Conservation (phyloP, 2,797 vertebrate genomes). For the Coccyzus lansbergi region DNA sequence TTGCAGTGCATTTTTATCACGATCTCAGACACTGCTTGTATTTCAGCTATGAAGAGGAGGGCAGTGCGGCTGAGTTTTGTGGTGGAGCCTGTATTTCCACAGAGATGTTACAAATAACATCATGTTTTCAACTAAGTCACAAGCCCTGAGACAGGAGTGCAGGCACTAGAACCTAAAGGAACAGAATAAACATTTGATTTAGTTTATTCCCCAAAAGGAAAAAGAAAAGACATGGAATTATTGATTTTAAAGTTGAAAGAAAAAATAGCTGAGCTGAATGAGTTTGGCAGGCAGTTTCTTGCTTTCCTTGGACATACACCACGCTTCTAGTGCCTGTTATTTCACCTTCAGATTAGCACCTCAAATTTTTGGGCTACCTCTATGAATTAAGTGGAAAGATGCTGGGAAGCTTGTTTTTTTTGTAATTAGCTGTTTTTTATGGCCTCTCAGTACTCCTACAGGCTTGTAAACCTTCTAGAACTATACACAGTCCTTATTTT, state of each 20-base stretch:
- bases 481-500: not conserved
- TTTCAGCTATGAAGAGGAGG: not conserved
- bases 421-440: not conserved
- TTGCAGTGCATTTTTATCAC: not conserved
- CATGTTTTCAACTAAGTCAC: rapidly evolving
- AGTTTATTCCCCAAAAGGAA: not conserved
- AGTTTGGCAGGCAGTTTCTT: not conserved
- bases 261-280: not conserved
- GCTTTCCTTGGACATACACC: not conserved
- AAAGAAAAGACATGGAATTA: not conserved
- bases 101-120: not conserved
- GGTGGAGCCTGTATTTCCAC: not conserved
- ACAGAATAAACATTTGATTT: not conserved
- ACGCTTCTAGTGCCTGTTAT: not conserved
- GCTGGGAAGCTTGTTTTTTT: not conserved
- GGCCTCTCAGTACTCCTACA: not conserved
- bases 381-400: not conserved
- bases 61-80: not conserved
- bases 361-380: not conserved
- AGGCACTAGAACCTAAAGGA: not conserved
- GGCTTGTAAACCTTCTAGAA: not conserved
- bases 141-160: not conserved
- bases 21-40: not conserved
- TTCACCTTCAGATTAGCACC: not conserved
- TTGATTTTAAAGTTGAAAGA: not conserved